Percentiles rank a stretch among this genome's conserved stretches.
These are phyloP conservation scores for Steromphala cineraria DNA, from an alignment of 2,888 invertebrate species.

Conservation along the genomic window DNA sequence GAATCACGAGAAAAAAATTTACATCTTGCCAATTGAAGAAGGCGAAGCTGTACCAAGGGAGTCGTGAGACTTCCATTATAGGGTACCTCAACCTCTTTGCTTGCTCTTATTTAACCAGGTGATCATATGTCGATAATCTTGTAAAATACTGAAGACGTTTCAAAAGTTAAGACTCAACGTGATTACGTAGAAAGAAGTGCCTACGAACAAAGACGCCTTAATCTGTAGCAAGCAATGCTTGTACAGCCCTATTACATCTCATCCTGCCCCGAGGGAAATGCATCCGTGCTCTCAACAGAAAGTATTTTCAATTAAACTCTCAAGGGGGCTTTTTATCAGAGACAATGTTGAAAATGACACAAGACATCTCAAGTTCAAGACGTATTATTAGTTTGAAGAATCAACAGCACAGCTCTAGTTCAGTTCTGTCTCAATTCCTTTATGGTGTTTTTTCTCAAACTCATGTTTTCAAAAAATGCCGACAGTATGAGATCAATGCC, in stretches of 20 bases:
- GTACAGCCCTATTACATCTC: not conserved
- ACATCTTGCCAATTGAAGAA: too few species aligned
- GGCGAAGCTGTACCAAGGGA: too few species aligned
- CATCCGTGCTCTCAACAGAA: not conserved
- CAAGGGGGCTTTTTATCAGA: slow-evolving; percentile 5
- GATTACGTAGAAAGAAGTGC: not conserved
- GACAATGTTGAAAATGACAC: not conserved
- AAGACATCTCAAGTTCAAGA: too few species aligned
- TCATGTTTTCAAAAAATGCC: too few species aligned
- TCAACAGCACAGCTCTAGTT: too few species aligned
- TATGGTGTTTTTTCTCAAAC: too few species aligned
- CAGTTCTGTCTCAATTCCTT: too few species aligned
- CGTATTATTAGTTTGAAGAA: too few species aligned
- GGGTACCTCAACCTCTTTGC: too few species aligned
- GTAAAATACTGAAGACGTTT: not conserved
- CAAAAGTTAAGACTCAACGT: not conserved
- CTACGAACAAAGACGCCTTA: not conserved
- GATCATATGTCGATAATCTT: not conserved
- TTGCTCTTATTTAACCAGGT: not conserved
- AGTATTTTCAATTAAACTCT: slow-evolving; percentile 17
- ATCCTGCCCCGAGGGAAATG: not conserved
- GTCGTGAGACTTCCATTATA: too few species aligned
- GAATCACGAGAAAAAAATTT: too few species aligned
- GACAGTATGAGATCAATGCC: too few species aligned
- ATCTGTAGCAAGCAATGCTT: not conserved